Evolutionary conservation across 2,113 vertebrate species (phyloP).

Genomic region (Callocephalon fimbriatum): DNA sequence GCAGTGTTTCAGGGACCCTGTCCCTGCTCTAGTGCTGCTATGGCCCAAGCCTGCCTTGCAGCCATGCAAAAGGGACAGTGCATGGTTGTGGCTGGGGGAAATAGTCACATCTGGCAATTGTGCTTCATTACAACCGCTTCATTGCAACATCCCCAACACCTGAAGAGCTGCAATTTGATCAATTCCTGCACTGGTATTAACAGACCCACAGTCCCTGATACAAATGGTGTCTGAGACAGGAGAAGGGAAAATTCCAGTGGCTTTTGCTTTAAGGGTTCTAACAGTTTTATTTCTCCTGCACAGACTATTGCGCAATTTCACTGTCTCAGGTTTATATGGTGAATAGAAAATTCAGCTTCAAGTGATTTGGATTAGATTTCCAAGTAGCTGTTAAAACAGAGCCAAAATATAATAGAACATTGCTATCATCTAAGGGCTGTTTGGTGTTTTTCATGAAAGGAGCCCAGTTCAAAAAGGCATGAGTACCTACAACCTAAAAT

Average conservation of each 20-base stretch:
- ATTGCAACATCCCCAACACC: neutral
- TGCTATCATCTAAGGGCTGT: neutral
- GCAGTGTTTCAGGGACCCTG: too few relatives aligned
- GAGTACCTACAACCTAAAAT: neutral
- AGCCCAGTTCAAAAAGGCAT: neutral
- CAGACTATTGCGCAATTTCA: neutral
- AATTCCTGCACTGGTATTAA: neutral
- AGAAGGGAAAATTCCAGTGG: neutral
- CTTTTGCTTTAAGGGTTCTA: neutral
- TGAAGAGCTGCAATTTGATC: neutral
- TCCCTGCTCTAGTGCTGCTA: too few relatives aligned
- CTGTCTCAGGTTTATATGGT: neutral
- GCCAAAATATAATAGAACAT: neutral
- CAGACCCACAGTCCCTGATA: neutral
- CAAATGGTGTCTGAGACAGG: rapidly evolving
- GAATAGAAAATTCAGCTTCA: conserved; percentile 6
- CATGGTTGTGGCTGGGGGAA: rapidly evolving
- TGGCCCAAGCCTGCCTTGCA: rapidly evolving
- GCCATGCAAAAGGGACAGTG: neutral
- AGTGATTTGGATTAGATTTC: neutral
- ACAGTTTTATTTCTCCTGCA: neutral
- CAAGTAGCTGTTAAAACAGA: neutral
- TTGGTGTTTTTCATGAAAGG: conserved; percentile 41
- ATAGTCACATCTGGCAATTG: neutral
- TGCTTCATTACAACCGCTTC: neutral